Base-by-base conservation (phyloP, 2,113 vertebrate genomes). In the Amphiprion ocellaris region DNA sequence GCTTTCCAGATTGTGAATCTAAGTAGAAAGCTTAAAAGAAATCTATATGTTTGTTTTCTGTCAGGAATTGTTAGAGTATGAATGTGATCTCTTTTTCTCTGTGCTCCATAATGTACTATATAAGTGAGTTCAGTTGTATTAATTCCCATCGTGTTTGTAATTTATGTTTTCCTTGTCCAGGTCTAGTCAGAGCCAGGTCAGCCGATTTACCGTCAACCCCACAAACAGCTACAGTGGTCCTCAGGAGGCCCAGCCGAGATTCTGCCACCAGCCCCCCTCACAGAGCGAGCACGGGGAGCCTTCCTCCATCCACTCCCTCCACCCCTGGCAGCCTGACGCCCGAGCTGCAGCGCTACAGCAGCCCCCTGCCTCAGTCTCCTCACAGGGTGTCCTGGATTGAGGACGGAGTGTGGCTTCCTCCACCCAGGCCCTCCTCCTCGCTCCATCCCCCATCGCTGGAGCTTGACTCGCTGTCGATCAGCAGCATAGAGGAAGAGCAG, bases 361-460 rank as follows among this genome's bases (percentile, higher is more conserved):
- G 85, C 71, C 83, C 87, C 0, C 14, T 50, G 0, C 87, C 80
- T 33, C 91, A 86, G 41, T 91, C 93, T 7, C 95, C 93, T 10
- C 95, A 97, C 84, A 84, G 95, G 4, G 96, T 96, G 46, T 97
- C 96, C 37, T 98, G 97, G 97, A 91, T 97, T 0, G 95, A 97
- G 84, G 77, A 92, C 28, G 93, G 92, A 4, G 69, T 93, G 39
- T 95, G 94, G 94, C 62, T 92, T 39, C 90, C 92, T 12, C 90
- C 6, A 0, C 87, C 87, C 14, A 91, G 87, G 6, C 85, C 44
- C 0, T 59, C 70, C 5, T 87, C 89, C 2, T 63, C 60, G 50
- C 86, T 92, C 61, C 71, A 88, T 11, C 86, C 90, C 0, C 77
- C 92, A 0, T 90, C 86, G 9, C 61, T 92, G 23, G 93, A 94